These are phyloP conservation scores for Cotesia typhae DNA, from an alignment of 1,140 invertebrate genomes.

Conservation along the genomic window DNA sequence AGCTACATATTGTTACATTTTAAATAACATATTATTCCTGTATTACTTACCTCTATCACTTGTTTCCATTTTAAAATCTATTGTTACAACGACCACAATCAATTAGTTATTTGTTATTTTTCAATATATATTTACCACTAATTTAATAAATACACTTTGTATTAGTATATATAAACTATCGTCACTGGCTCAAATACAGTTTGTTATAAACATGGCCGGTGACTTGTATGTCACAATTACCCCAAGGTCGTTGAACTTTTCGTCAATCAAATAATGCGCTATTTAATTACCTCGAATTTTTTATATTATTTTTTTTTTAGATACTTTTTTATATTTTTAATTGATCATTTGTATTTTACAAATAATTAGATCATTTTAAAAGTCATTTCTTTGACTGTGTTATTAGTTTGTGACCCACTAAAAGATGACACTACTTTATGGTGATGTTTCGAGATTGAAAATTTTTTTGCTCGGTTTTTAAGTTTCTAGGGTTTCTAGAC, in stretches of 20 bases:
- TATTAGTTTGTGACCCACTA: conserved; percentile 51
- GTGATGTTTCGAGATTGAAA: too few relatives aligned
- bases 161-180: too few relatives aligned
- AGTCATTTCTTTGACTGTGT: conserved; percentile 25
- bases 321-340: neutral
- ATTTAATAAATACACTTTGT: too few relatives aligned
- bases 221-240: conserved; percentile 52
- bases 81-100: conserved; percentile 7
- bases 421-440: conserved; percentile 45
- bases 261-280: neutral
- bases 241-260: conserved; percentile 59
- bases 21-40: conserved; percentile 30
- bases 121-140: conserved; percentile 6
- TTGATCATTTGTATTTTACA: neutral
- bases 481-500: too few relatives aligned
- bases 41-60: conserved; percentile 60
- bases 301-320: conserved; percentile 2
- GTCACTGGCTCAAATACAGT: conserved; percentile 51
- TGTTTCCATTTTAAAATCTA: conserved; percentile 53
- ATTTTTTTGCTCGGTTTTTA: too few relatives aligned
- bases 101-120: neutral
- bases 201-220: conserved; percentile 63
- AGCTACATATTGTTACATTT: conserved; percentile 51
- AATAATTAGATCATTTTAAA: conserved; percentile 50
- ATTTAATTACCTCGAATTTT: neutral